Percentiles rank a stretch among this genome's conserved stretches.
Evolutionary conservation across 1,140 invertebrate species (phyloP).

Genomic region (Euborellia annulipes): DNA sequence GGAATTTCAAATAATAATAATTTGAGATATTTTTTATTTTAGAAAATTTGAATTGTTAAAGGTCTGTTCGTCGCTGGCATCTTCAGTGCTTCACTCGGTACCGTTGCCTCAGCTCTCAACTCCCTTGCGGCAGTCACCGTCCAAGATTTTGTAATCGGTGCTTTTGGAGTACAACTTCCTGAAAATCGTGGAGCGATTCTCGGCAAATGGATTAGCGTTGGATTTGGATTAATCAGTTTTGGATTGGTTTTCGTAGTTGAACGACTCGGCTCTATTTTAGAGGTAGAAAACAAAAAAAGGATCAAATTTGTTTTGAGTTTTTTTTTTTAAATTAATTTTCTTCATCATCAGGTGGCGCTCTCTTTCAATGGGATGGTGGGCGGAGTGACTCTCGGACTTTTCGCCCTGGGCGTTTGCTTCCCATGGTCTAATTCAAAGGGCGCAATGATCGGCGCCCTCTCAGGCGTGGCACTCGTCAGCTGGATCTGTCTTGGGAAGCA

Average conservation of each 20-base stretch:
- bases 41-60: constrained; percentile 44
- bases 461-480: constrained; percentile 41
- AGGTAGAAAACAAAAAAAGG: constrained; percentile 31
- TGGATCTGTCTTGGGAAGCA: constrained; percentile 63
- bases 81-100: constrained; percentile 59
- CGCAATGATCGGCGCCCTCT: constrained; percentile 44
- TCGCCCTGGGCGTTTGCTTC: constrained; percentile 76
- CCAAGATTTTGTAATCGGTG: constrained; percentile 64
- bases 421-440: constrained; percentile 63
- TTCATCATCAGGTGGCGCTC: constrained; percentile 44
- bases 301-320: constrained; percentile 4
- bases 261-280: constrained; percentile 59
- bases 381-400: constrained; percentile 68
- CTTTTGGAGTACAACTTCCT: constrained; percentile 47
- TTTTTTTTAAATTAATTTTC: constrained; percentile 1
- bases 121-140: constrained; percentile 78
- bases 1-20: too few relatives aligned
- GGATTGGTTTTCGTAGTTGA: constrained; percentile 63
- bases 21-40: constrained; percentile 20
- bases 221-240: constrained; percentile 45
- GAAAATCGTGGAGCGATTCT: constrained; percentile 49
- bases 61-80: constrained; percentile 80
- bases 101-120: constrained; percentile 81
- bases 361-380: constrained; percentile 80
- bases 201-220: constrained; percentile 43